Conservation (phyloP, 1,140 invertebrate genomes). For the Drosophila trapezifrons region DNA sequence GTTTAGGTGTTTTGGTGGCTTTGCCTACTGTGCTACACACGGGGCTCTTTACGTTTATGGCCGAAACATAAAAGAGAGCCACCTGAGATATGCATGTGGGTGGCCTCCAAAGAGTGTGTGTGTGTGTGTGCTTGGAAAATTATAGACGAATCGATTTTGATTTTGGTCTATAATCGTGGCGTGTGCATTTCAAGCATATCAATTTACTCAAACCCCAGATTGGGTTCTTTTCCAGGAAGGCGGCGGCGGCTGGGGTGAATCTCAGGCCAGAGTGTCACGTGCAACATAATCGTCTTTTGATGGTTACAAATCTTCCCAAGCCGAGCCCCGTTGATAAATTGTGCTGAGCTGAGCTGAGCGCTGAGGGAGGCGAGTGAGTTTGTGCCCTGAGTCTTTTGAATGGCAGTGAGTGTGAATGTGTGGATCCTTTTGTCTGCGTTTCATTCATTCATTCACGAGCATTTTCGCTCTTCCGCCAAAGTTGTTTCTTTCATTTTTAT, state of each 20-base stretch:
- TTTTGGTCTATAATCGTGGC: slow-evolving; percentile 46
- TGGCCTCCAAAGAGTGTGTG: slow-evolving; percentile 33
- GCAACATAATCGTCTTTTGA: slow-evolving; percentile 77
- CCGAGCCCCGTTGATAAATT: slow-evolving; percentile 46
- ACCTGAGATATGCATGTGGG: slow-evolving; percentile 27
- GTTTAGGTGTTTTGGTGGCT: slow-evolving; percentile 38
- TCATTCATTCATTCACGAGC: slow-evolving; percentile 64
- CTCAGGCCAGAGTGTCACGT: slow-evolving; percentile 61
- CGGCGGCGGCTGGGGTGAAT: slow-evolving; percentile 27
- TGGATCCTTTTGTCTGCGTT: slow-evolving; percentile 59
- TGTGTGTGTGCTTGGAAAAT: slow-evolving; percentile 37
- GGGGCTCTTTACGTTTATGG: slow-evolving; percentile 32
- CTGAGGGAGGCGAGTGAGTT: slow-evolving; percentile 16
- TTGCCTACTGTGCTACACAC: slow-evolving; percentile 62
- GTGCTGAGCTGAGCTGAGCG: too few relatives aligned
- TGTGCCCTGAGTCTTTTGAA: slow-evolving; percentile 40
- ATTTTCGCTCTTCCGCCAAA: slow-evolving; percentile 46
- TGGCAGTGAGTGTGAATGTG: slow-evolving; percentile 23
- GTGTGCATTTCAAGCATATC: slow-evolving; percentile 51
- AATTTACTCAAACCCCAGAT: slow-evolving; percentile 21
- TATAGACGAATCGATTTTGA: slow-evolving; percentile 39
- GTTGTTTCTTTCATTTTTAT: slow-evolving; percentile 8
- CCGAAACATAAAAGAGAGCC: slow-evolving; percentile 16
- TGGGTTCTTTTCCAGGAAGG: slow-evolving; percentile 47
- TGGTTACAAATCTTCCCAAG: slow-evolving; percentile 51